Base-by-base conservation (phyloP, 1,140 invertebrate genomes). In the Coelopa frigida region DNA sequence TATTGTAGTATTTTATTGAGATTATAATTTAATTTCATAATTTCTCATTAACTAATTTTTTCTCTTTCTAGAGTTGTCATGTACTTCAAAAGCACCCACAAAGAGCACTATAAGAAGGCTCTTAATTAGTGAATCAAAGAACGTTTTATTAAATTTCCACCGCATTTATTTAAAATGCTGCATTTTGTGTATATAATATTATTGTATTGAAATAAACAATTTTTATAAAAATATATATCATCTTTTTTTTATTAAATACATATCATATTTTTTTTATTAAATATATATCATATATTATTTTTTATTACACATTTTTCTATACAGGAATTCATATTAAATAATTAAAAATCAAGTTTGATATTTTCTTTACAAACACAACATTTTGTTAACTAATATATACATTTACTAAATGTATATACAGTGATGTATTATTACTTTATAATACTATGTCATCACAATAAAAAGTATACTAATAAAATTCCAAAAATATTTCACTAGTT, bases 91-190 rank as follows among this genome's bases (percentile, higher is more conserved):
- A 50, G 48, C 17, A 53, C 49, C 36, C 50, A 66, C 37, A 61
- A 58, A 29, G 44, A 62, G 21, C 54, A 66, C 46, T 66, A 66
- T 42, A 59, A 59, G 39, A 59, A 54, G 51, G 54, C 62, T 26
- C 47, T 66, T 15, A 31, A 20, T n/a, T 14, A 20, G 4, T 24
- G 27, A 42, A 41, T 21, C n/a, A 29, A 29, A 29, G n/a, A 29
- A 29, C n/a, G n/a, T 29, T n/a, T n/a, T n/a, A n/a, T n/a, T n/a
- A n/a, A n/a, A n/a, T n/a, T n/a, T n/a, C n/a, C n/a, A n/a, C n/a
- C n/a, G n/a, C n/a, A n/a, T n/a, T n/a, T n/a, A n/a, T n/a, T n/a
- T n/a, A n/a, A n/a, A n/a, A n/a, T n/a, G n/a, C 12, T 12, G 18
- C n/a, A 42, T 29, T 27, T 42, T 17, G 27, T 11, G 11, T 42